These are phyloP conservation scores for Mythimna vitellina DNA, from an alignment of 2,888 invertebrate genomes.

Conservation along the genomic window DNA sequence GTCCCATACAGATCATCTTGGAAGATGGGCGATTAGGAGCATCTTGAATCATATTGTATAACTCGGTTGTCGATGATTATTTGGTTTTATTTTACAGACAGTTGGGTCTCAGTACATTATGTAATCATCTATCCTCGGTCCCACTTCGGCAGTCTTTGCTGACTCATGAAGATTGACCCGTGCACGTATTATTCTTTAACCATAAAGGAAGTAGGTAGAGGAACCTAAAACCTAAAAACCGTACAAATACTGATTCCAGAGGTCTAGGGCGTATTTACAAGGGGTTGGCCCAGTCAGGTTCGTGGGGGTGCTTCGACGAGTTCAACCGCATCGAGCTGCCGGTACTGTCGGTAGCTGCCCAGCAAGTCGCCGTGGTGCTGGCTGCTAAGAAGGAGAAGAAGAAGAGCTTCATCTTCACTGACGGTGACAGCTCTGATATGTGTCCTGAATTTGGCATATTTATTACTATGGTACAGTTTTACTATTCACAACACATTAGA, in stretches of 20 bases:
- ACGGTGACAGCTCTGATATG: conserved; percentile 97
- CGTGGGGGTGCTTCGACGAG: conserved; percentile 99
- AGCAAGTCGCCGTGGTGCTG: conserved; percentile 98
- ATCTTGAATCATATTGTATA: no score
- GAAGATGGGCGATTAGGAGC: no score
- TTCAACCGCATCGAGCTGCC: conserved; percentile 98
- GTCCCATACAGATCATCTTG: no score
- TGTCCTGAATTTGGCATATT: conserved; percentile 99
- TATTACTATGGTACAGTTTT: conserved; percentile 97
- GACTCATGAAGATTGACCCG: neutral
- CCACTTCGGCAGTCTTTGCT: neutral
- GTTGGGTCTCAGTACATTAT: neutral
- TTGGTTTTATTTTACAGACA: no score
- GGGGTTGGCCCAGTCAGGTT: conserved; percentile 98
- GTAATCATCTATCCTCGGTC: neutral
- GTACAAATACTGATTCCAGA: conserved; percentile 80
- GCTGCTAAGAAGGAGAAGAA: conserved; percentile 98
- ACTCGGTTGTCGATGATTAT: no score
- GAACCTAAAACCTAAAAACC: neutral
- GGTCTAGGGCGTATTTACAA: conserved; percentile 98
- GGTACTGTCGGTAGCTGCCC: conserved; percentile 96
- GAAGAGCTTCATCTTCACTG: conserved; percentile 97
- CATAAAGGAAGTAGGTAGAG: neutral
- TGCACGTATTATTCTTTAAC: neutral
- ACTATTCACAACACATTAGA: neutral